phyloP scores from a whole-genome alignment of 2,888 invertebrate genomes.

The Aphidius colemani region DNA sequence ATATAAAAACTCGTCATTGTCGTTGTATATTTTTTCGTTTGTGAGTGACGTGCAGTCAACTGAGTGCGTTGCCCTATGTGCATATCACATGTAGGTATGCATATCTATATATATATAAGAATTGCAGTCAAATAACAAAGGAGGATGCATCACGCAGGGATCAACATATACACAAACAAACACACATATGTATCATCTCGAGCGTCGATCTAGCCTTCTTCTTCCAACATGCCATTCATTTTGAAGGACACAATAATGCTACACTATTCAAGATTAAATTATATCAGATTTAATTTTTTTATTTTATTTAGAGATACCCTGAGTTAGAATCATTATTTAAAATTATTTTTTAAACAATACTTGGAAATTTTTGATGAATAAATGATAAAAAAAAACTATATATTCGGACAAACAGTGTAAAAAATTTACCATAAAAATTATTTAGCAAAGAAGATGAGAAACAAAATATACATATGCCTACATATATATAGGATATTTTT shows the following conservation, averaged over 20 bases:
- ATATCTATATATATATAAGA: slow-evolving; percentile 18
- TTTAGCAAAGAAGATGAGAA: slow-evolving; percentile 34
- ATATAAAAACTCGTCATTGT: slow-evolving; percentile 18
- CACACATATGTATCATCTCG: neutral
- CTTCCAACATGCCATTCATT: neutral
- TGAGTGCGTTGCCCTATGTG: slow-evolving; percentile 36
- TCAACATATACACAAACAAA: slow-evolving; percentile 11
- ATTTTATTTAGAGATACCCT: too few relatives aligned
- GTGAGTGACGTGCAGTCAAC: slow-evolving; percentile 39
- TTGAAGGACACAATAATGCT: neutral
- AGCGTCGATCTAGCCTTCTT: slow-evolving; percentile 18
- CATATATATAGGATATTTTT: slow-evolving; percentile 50
- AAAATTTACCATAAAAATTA: slow-evolving; percentile 28
- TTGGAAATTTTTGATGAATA: neutral
- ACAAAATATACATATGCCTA: neutral
- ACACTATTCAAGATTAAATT: neutral
- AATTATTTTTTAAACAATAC: too few relatives aligned
- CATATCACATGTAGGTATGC: slow-evolving; percentile 30
- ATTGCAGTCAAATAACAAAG: slow-evolving; percentile 33
- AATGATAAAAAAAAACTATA: slow-evolving; percentile 2
- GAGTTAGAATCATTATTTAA: too few relatives aligned
- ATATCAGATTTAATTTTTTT: neutral
- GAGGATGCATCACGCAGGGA: slow-evolving; percentile 28
- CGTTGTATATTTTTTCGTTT: slow-evolving; percentile 47
- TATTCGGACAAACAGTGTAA: neutral